These are phyloP conservation scores for Criorhina ranunculi DNA, from an alignment of 2,888 invertebrate genomes.

Conservation along the genomic window DNA sequence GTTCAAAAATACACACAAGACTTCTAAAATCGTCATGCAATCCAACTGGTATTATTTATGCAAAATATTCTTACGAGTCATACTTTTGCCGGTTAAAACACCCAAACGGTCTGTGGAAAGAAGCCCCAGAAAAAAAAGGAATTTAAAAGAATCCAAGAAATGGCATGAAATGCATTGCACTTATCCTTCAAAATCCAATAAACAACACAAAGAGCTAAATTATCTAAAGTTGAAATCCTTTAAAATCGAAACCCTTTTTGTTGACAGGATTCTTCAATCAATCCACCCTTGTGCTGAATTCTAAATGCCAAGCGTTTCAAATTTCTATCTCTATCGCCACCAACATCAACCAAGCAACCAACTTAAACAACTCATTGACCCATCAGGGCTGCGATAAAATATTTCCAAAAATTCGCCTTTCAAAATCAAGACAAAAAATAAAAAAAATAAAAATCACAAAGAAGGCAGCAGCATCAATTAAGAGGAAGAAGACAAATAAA, in stretches of 20 bases:
- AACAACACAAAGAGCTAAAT: conserved; percentile 10
- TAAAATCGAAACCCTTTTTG: not conserved
- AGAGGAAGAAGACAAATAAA: not conserved
- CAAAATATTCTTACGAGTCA: too few species aligned
- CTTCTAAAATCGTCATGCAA: too few species aligned
- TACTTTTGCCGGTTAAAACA: too few species aligned
- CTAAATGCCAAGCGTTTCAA: conserved; percentile 4
- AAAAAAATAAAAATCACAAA: not conserved
- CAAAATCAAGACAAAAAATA: conserved; percentile 11
- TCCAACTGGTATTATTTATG: too few species aligned
- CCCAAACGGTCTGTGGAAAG: too few species aligned
- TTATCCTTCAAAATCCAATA: conserved; percentile 17
- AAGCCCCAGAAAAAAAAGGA: too few species aligned
- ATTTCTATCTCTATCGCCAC: conserved; percentile 7
- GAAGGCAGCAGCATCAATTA: conserved; percentile 4
- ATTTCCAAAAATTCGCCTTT: not conserved
- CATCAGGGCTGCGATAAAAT: not conserved
- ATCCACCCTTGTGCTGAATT: not conserved
- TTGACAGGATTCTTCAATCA: not conserved
- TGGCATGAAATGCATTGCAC: too few species aligned
- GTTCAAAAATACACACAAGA: too few species aligned
- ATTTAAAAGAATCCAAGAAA: too few species aligned
- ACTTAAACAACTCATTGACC: conserved; percentile 7
- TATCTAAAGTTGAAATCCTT: not conserved
- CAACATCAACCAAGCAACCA: not conserved